Base-by-base conservation (phyloP, 2,888 invertebrate genomes). In the Ecdyonurus torrentis region DNA sequence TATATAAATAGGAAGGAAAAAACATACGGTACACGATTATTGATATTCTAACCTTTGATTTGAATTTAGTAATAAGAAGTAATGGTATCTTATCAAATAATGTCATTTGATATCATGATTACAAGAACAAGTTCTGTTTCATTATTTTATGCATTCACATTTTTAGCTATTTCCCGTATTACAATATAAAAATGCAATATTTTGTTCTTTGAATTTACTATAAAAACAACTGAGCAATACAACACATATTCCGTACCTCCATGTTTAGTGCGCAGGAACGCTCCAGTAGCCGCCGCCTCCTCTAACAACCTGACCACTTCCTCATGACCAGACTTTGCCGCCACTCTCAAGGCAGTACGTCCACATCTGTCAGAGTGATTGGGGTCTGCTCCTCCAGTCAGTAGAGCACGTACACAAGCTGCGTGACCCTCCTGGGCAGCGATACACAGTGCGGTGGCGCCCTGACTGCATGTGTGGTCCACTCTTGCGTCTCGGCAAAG, bases 381-480 rank as follows among this genome's bases (percentile, higher is more conserved):
- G 0, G 91, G 91, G 74, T 91, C 89, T 0, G 91, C 91, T 19
- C 91, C 91, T 68, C 90, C 89, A 69, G 89, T 87, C 53, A 89
- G 74, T 25, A 92, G 75, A 71, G 85, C 88, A 64, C 89, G 79
- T 0, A 96, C 96, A 70, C 95, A 95, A 66, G 89, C 87, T 69
- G 92, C 91, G 72, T 95, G 95, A 0, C 96, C 96, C 74, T 96
- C 96, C 74, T 96, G 96, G 0, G 96, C 91, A 0, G 96, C 95
- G 64, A 97, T 95, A 69, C 94, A 86, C 65, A 97, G 78, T 7
- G 96, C 94, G 18, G 96, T 95, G 59, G 96, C 96, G 23, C 96
- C 96, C 77, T 95, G 95, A 71, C 92, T 91, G 73, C 96, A 96
- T 0, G 91, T 89, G 69, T 94, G 93, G 75, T 93, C 86, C 20